These are phyloP conservation scores for Sarcophaga bullata DNA, from an alignment of 1,140 invertebrate genomes.

Conservation along the genomic window DNA sequence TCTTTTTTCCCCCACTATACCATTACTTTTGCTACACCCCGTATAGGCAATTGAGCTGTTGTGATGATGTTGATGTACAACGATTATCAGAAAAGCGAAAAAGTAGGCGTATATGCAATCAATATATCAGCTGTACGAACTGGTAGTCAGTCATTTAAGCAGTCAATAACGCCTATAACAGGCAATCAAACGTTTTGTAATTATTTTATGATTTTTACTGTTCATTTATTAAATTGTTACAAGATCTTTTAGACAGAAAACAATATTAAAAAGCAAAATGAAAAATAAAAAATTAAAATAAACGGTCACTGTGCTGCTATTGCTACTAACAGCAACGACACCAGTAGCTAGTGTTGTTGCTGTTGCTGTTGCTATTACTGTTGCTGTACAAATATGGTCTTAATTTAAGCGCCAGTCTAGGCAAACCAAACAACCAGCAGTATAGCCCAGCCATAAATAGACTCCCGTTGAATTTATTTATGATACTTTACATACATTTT, in stretches of 20 bases:
- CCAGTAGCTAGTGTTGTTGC: not conserved
- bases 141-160: not conserved
- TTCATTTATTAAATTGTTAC: slow-evolving; percentile 1
- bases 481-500: not conserved
- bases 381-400: slow-evolving; percentile 7
- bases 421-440: not conserved
- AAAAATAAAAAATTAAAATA: too few species aligned
- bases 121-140: not conserved
- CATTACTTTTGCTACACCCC: too few species aligned
- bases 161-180: not conserved
- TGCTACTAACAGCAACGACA: not conserved
- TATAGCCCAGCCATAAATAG: not conserved
- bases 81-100: too few species aligned
- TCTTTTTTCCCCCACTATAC: too few species aligned
- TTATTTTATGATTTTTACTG: slow-evolving; percentile 16
- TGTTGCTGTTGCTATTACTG: too few species aligned
- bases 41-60: not conserved
- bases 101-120: slow-evolving; percentile 32
- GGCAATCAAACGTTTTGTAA: not conserved
- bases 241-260: not conserved
- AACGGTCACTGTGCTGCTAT: not conserved
- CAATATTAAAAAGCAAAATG: too few species aligned
- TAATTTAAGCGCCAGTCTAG: slow-evolving; percentile 9
- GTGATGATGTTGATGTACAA: not conserved
- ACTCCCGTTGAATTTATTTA: not conserved